Evolutionary conservation across 2,113 vertebrate genomes (phyloP).

Genomic region (Microcebus griseorufus): DNA sequence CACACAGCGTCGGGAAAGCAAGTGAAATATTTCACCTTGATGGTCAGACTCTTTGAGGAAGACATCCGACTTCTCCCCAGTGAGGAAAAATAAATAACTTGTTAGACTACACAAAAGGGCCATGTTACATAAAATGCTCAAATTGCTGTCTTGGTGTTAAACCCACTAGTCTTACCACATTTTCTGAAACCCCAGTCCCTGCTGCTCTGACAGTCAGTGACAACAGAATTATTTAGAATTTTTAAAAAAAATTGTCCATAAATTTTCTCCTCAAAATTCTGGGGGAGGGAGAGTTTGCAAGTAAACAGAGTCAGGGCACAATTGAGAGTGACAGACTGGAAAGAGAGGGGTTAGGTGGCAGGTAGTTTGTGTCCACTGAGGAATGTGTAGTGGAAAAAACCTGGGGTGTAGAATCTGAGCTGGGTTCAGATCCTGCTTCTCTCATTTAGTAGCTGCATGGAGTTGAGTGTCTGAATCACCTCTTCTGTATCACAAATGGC

Average conservation of each 20-base stretch:
- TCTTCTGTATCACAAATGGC: neutral
- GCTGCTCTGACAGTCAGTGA: neutral
- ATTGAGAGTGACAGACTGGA: neutral
- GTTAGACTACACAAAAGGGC: neutral
- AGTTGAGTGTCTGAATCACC: neutral
- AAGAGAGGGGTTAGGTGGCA: neutral
- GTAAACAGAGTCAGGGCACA: neutral
- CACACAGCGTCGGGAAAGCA: neutral
- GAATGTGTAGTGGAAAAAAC: neutral
- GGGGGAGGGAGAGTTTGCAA: neutral
- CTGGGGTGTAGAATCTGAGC: neutral
- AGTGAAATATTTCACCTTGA: neutral
- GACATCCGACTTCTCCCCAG: neutral
- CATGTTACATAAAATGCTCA: neutral
- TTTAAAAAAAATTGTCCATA: neutral
- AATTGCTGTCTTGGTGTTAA: neutral
- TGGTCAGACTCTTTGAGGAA: conserved; percentile 14
- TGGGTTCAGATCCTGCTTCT: neutral
- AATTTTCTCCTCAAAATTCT: conserved; percentile 12
- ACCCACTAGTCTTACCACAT: neutral
- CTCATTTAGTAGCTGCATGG: neutral
- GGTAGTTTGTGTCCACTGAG: neutral
- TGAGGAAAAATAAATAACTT: neutral
- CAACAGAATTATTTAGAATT: neutral
- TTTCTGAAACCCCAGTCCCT: neutral